Percentiles rank a stretch among this genome's conserved stretches.
phyloP scores from a whole-genome alignment of 35 echinoderm and acorn worm species.

The Heliocidaris tuberculata region DNA sequence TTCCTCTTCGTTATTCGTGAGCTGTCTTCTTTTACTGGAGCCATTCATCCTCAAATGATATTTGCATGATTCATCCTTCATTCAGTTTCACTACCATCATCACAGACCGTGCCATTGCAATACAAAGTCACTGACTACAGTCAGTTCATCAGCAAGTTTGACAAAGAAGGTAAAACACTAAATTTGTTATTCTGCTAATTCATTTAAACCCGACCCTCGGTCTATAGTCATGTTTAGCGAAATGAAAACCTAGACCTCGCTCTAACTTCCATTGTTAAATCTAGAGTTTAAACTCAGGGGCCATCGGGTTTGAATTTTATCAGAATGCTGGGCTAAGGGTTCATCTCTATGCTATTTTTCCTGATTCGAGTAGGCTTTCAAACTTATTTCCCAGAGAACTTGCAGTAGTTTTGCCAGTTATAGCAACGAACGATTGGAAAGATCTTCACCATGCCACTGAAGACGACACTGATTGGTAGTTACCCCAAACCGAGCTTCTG shows the following conservation, averaged over 20 bases:
- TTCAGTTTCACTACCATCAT: background rate
- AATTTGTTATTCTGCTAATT: too few relatives aligned
- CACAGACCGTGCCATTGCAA: background rate
- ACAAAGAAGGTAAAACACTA: background rate
- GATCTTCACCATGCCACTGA: background rate
- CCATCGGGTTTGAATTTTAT: too few relatives aligned
- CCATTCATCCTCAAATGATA: too few relatives aligned
- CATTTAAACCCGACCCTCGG: too few relatives aligned
- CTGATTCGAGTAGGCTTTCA: background rate
- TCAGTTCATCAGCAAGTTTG: background rate
- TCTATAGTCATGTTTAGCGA: too few relatives aligned
- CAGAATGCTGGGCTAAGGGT: too few relatives aligned
- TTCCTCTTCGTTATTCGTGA: background rate
- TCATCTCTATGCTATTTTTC: background rate
- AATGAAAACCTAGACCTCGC: too few relatives aligned
- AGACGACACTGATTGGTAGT: slow-evolving; percentile 13
- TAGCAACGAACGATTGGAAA: background rate
- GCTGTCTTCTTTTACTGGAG: too few relatives aligned
- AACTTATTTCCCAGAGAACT: background rate
- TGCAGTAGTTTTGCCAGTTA: background rate
- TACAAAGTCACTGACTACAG: background rate
- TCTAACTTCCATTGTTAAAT: too few relatives aligned
- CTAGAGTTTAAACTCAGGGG: too few relatives aligned
- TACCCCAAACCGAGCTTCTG: background rate
- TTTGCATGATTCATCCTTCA: background rate